These are phyloP conservation scores for Coptodon rendalli DNA, from an alignment of 2,113 vertebrate genomes.

Conservation along the genomic window DNA sequence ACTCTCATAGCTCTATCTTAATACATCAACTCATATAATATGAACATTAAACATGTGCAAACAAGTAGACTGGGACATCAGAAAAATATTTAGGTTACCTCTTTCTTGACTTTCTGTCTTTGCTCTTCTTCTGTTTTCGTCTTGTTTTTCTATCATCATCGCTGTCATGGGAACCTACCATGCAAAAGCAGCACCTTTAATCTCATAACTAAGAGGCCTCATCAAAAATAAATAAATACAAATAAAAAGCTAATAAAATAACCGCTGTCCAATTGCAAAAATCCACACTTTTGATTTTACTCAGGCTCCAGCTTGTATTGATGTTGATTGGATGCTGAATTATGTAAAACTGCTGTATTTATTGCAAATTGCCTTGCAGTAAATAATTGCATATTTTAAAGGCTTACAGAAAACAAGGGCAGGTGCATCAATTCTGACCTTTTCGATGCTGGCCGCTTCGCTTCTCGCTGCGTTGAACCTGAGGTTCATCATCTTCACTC, in stretches of 20 bases:
- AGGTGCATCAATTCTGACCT: slow-evolving; percentile 10
- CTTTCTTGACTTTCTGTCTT: slow-evolving; percentile 82
- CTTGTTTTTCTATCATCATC: slow-evolving; percentile 76
- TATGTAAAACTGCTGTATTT: background rate
- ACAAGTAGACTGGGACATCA: background rate
- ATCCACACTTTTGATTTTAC: background rate
- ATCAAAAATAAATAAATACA: background rate
- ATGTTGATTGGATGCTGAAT: background rate
- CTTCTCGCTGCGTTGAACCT: slow-evolving; percentile 69
- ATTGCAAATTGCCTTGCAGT: background rate
- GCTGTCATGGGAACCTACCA: slow-evolving; percentile 73
- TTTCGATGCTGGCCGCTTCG: slow-evolving; percentile 73
- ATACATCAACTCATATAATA: background rate
- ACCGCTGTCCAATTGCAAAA: background rate
- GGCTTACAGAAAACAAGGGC: background rate
- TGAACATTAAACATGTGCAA: background rate
- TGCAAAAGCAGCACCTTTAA: background rate
- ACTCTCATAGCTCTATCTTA: background rate
- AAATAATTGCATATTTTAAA: background rate
- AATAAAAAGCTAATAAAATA: background rate
- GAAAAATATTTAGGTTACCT: slow-evolving; percentile 65
- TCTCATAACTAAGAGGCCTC: background rate
- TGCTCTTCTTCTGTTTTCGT: slow-evolving; percentile 80
- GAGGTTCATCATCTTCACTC: slow-evolving; percentile 77
- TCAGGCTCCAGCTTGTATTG: background rate